Percentiles rank a stretch among this genome's conserved stretches.
phyloP scores from a whole-genome alignment of 35 echinoderm and acorn worm species.

The Amphiura filiformis region DNA sequence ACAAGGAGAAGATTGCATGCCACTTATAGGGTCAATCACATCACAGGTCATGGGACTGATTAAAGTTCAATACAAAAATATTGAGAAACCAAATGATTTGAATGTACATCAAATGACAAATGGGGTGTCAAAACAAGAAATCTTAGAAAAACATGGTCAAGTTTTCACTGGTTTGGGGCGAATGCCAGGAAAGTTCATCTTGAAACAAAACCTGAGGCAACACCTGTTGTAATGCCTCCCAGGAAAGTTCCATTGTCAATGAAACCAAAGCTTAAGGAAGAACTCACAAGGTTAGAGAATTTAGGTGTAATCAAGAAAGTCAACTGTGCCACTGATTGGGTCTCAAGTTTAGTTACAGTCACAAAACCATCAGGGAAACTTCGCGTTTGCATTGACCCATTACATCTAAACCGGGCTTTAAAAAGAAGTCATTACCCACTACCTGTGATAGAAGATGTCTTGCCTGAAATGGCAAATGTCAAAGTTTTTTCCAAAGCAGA shows the following conservation, averaged over 20 bases:
- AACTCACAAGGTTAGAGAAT: slow-evolving; percentile 47
- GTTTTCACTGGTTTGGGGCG: slow-evolving; percentile 39
- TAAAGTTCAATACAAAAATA: background rate
- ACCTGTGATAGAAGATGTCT: slow-evolving; percentile 47
- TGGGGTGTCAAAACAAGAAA: background rate
- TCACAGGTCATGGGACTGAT: slow-evolving; percentile 34
- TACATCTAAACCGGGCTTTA: slow-evolving; percentile 41
- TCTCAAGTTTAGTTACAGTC: slow-evolving; percentile 32
- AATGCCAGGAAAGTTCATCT: slow-evolving; percentile 36
- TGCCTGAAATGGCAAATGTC: slow-evolving; percentile 24
- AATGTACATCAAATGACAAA: no score
- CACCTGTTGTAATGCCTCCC: slow-evolving; percentile 46
- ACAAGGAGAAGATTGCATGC: slow-evolving; percentile 27
- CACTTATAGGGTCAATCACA: slow-evolving; percentile 35
- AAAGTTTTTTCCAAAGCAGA: slow-evolving; percentile 61
- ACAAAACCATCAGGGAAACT: background rate
- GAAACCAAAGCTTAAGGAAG: slow-evolving; percentile 60
- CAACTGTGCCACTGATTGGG: slow-evolving; percentile 61
- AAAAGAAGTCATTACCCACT: slow-evolving; percentile 45
- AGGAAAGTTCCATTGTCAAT: slow-evolving; percentile 47
- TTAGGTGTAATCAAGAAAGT: slow-evolving; percentile 64
- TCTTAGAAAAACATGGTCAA: background rate
- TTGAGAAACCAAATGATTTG: no score
- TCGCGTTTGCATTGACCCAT: slow-evolving; percentile 53
- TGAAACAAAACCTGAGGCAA: background rate